These are phyloP conservation scores for Uromys caudimaculatus DNA, from an alignment of 2,797 vertebrate species.

Conservation along the genomic window DNA sequence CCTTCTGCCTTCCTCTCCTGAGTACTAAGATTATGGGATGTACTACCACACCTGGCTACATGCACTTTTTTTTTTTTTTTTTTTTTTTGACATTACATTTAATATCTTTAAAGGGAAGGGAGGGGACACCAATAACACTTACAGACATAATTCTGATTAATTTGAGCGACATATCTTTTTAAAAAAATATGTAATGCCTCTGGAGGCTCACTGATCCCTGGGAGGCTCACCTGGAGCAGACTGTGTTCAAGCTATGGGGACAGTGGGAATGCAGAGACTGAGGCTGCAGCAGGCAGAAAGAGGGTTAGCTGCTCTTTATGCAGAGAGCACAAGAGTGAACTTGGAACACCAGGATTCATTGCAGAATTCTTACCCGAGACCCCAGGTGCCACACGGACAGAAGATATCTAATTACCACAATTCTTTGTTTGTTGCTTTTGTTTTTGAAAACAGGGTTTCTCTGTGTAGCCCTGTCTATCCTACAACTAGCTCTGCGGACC, in stretches of 20 bases:
- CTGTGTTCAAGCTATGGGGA: background rate
- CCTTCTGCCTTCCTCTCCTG: background rate
- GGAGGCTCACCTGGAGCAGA: background rate
- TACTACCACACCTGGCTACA: background rate
- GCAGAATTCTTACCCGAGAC: background rate
- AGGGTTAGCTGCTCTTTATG: background rate
- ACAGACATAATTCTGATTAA: background rate
- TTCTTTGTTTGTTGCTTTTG: background rate
- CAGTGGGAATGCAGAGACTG: background rate
- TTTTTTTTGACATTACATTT: background rate
- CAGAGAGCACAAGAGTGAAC: background rate
- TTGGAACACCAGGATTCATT: no score
- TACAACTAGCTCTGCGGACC: background rate
- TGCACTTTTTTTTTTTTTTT: background rate
- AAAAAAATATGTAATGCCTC: background rate
- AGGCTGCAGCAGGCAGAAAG: background rate
- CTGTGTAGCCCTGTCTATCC: background rate
- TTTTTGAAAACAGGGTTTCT: background rate
- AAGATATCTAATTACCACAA: background rate
- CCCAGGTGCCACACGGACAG: background rate
- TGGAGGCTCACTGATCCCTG: background rate
- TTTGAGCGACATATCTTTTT: background rate
- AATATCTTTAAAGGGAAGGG: slow-evolving; percentile 9
- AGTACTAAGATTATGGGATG: background rate
- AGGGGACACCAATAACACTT: background rate